phyloP scores from a whole-genome alignment of 2,888 invertebrate species.

The Sepioteuthis lessoniana region DNA sequence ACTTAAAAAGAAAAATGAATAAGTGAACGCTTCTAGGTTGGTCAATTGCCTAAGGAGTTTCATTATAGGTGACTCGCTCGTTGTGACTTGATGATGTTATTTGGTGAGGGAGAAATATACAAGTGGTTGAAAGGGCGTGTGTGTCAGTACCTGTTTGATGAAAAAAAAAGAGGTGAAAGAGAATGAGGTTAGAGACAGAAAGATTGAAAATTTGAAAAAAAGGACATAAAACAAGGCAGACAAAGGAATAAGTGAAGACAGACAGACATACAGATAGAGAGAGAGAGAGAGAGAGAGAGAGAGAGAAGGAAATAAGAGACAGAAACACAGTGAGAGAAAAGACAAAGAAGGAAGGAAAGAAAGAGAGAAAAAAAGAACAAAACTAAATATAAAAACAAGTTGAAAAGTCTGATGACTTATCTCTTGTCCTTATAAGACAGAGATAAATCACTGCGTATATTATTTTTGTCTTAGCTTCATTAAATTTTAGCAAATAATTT shows the following conservation, averaged over 20 bases:
- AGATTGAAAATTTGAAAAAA: not conserved
- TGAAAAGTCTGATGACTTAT: not conserved
- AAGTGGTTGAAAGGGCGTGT: not conserved
- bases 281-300: not conserved
- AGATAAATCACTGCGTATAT: not conserved
- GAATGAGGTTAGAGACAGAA: not conserved
- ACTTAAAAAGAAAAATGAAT: not conserved
- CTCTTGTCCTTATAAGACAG: not conserved
- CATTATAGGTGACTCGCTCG: not conserved
- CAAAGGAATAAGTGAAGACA: too few species aligned
- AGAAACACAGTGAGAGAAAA: not conserved
- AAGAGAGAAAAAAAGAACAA: not conserved
- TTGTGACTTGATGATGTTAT: not conserved
- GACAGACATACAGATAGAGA: not conserved
- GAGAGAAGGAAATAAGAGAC: too few species aligned
- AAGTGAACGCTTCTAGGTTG: not conserved
- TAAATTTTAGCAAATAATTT: not conserved
- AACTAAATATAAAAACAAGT: not conserved
- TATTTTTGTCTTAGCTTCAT: not conserved
- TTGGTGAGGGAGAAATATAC: not conserved
- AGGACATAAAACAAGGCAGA: too few species aligned
- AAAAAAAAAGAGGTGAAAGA: not conserved
- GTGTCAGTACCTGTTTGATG: not conserved
- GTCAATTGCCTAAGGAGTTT: slow-evolving; percentile 8
- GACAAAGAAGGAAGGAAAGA: not conserved